Percentiles rank a stretch among this genome's conserved stretches.
Conservation (phyloP, 2,888 invertebrate genomes). For the Orgyia antiqua region DNA sequence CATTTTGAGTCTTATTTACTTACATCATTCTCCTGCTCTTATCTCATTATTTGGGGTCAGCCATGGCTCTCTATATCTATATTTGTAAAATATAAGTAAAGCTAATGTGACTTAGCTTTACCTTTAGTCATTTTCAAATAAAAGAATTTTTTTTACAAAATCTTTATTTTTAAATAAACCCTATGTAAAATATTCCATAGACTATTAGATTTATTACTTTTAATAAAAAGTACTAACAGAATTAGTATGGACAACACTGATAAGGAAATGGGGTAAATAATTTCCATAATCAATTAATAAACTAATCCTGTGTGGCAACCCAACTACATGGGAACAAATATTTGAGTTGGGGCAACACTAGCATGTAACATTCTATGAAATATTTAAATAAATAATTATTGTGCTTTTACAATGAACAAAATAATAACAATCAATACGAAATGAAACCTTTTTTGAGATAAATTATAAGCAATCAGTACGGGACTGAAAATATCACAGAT, state of each 20-base stretch:
- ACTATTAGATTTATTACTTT: conserved; percentile 20
- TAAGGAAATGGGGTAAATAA: conserved; percentile 42
- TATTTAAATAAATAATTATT: conserved; percentile 33
- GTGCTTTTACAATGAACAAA: conserved; percentile 33
- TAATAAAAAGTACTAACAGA: conserved; percentile 2
- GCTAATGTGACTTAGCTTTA: too few species aligned
- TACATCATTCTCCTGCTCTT: too few species aligned
- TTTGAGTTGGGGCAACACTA: conserved; percentile 41
- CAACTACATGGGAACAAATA: conserved; percentile 67
- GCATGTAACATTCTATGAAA: conserved; percentile 35
- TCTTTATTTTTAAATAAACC: conserved; percentile 37
- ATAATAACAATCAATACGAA: conserved; percentile 22
- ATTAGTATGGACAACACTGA: conserved; percentile 16
- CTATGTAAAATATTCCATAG: conserved; percentile 24
- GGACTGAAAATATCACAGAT: conserved; percentile 74
- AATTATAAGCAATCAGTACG: conserved; percentile 56
- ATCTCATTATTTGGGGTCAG: too few species aligned
- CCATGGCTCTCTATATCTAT: too few species aligned
- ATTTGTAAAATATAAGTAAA: too few species aligned
- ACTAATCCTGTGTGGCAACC: conserved; percentile 23
- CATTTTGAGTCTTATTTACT: too few species aligned
- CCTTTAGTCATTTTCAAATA: too few species aligned
- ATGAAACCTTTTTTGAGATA: conserved; percentile 36
- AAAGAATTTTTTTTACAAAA: conserved; percentile 29
- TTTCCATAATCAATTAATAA: conserved; percentile 27